Evolutionary conservation across 2,113 vertebrate species (phyloP).

Genomic region (Mirza zaza): DNA sequence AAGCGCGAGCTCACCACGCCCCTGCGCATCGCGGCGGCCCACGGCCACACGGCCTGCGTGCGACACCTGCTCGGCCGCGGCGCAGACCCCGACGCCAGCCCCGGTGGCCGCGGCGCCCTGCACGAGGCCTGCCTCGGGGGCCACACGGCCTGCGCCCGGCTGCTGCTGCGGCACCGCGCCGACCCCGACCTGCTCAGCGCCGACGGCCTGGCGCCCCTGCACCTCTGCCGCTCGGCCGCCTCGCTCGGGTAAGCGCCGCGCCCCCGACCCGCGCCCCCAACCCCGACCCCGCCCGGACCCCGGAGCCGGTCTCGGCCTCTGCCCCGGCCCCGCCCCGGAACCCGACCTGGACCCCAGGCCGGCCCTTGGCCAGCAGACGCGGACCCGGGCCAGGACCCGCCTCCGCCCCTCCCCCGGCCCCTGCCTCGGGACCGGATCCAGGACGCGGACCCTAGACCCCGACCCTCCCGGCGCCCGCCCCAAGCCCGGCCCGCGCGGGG

Average conservation of each 20-base stretch:
- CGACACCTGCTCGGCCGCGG: conserved; percentile 80
- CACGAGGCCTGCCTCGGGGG: conserved; percentile 84
- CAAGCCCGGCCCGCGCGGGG: background rate
- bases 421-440: background rate
- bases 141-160: conserved; percentile 78
- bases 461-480: too few relatives aligned
- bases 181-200: conserved; percentile 80
- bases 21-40: conserved; percentile 82
- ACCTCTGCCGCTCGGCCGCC: conserved; percentile 79
- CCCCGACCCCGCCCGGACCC: background rate
- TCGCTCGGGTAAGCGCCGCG: conserved; percentile 78
- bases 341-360: background rate
- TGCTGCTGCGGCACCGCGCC: conserved; percentile 85
- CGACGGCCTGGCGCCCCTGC: conserved; percentile 82
- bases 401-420: background rate
- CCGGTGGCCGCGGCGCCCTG: conserved; percentile 81
- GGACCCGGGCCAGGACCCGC: background rate
- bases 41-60: conserved; percentile 82
- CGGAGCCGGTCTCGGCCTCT: background rate
- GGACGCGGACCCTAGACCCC: background rate
- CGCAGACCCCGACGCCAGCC: conserved; percentile 80
- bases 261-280: background rate
- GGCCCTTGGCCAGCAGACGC: too few relatives aligned
- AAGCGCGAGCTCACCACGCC: conserved; percentile 85
- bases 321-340: background rate